These are phyloP conservation scores for Sebastes trivittatus DNA, from an alignment of 2,797 vertebrate genomes.

Conservation along the genomic window DNA sequence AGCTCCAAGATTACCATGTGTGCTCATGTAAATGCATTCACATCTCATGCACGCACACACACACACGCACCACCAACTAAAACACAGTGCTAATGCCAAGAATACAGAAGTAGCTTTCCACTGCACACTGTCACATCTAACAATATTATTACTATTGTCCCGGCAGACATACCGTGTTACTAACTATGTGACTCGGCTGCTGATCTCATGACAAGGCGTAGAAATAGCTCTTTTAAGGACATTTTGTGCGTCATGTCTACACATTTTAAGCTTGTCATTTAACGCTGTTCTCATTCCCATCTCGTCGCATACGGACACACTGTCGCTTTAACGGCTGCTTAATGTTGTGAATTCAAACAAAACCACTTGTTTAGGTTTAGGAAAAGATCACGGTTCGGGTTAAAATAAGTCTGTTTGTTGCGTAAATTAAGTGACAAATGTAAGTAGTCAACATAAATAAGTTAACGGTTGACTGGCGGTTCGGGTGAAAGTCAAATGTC, in stretches of 20 bases:
- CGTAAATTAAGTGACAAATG: not conserved
- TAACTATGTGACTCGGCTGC: not conserved
- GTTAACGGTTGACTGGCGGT: too few relatives aligned
- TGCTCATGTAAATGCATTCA: slow-evolving; percentile 29
- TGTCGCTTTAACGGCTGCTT: not conserved
- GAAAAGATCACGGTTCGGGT: not conserved
- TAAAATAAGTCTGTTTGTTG: not conserved
- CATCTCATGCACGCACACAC: not conserved
- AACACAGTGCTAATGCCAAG: not conserved
- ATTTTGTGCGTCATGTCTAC: not conserved
- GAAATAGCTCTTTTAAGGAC: not conserved
- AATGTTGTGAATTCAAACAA: too few relatives aligned
- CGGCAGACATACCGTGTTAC: not conserved
- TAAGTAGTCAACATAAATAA: not conserved
- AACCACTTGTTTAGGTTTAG: not conserved
- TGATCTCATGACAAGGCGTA: not conserved
- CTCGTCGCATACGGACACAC: not conserved
- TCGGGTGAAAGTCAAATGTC: too few relatives aligned
- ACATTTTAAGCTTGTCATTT: not conserved
- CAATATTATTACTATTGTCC: not conserved
- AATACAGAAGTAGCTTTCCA: not conserved
- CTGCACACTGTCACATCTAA: not conserved
- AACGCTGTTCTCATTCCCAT: not conserved
- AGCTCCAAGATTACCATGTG: slow-evolving; percentile 35
- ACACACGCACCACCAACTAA: not conserved